These are phyloP conservation scores for Apteryx owenii DNA, from an alignment of 2,113 vertebrate genomes.

Conservation along the genomic window DNA sequence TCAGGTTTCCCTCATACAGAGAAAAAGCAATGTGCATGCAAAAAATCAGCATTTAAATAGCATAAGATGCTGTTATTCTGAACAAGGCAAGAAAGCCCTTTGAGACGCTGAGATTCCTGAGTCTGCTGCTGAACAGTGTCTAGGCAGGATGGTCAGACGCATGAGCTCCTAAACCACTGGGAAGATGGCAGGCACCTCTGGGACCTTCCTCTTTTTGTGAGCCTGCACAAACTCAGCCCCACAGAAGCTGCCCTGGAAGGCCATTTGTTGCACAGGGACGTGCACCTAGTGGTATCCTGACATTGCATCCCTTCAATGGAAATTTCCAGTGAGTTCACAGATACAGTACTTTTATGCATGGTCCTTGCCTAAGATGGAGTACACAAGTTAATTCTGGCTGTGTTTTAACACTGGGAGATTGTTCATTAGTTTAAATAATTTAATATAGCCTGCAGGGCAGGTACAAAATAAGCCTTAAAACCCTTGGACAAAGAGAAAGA, in stretches of 20 bases:
- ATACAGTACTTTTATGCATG: not conserved
- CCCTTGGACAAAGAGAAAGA: not conserved
- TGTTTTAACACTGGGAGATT: not conserved
- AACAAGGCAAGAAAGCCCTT: not conserved
- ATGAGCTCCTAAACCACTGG: not conserved
- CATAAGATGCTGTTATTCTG: not conserved
- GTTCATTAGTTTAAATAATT: not conserved
- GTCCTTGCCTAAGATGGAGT: not conserved
- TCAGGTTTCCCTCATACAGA: not conserved
- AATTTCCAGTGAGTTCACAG: not conserved
- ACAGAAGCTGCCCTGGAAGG: not conserved
- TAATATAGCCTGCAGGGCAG: not conserved
- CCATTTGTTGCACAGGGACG: not conserved
- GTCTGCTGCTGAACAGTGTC: not conserved
- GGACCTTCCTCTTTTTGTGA: not conserved
- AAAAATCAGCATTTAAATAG: not conserved
- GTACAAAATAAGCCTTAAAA: not conserved
- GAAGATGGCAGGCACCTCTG: not conserved
- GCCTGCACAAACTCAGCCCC: rapidly evolving
- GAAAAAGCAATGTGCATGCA: not conserved
- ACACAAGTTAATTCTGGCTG: not conserved
- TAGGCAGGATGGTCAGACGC: not conserved
- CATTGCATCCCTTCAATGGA: no score
- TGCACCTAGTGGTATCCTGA: not conserved
- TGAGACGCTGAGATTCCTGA: not conserved